Evolutionary conservation across 2,797 vertebrate genomes (phyloP).

Genomic region (Gymnodraco acuticeps): DNA sequence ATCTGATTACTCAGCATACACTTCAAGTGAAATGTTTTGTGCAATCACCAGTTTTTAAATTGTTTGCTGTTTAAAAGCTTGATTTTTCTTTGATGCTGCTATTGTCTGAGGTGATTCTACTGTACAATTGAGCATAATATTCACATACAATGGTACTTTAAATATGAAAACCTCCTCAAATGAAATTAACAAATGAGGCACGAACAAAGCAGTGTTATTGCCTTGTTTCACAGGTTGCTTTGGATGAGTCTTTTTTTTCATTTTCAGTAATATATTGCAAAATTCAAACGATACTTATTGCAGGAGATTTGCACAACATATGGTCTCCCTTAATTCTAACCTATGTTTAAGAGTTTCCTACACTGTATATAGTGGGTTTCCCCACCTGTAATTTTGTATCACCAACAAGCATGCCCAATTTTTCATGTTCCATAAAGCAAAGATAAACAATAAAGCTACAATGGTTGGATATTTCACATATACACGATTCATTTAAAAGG

Average conservation of each 20-base stretch:
- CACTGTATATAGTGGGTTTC: conserved; percentile 66
- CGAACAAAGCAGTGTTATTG: conserved; percentile 70
- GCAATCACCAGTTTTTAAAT: conserved; percentile 70
- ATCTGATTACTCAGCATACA: conserved; percentile 61
- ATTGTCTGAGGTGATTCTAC: conserved; percentile 64
- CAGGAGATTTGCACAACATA: conserved; percentile 78
- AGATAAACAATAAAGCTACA: conserved; percentile 52
- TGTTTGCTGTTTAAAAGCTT: conserved; percentile 65
- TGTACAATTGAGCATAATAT: conserved; percentile 58
- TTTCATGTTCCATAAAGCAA: conserved; percentile 65
- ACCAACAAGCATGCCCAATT: conserved; percentile 74
- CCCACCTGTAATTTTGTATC: conserved; percentile 50
- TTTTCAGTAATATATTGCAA: conserved; percentile 57
- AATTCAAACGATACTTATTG: conserved; percentile 68
- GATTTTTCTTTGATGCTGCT: conserved; percentile 73
- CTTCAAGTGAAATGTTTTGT: conserved; percentile 65
- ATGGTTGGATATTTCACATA: conserved; percentile 55
- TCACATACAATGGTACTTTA: conserved; percentile 54
- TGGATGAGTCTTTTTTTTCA: conserved; percentile 35
- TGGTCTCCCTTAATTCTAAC: conserved; percentile 57
- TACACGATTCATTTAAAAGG: conserved; percentile 67
- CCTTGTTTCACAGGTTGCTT: conserved; percentile 63
- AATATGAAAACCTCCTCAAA: conserved; percentile 35
- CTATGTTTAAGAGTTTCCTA: conserved; percentile 51
- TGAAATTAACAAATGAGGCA: conserved; percentile 34